Conservation (phyloP, 2,113 vertebrate species). For the Macrotis lagotis region DNA sequence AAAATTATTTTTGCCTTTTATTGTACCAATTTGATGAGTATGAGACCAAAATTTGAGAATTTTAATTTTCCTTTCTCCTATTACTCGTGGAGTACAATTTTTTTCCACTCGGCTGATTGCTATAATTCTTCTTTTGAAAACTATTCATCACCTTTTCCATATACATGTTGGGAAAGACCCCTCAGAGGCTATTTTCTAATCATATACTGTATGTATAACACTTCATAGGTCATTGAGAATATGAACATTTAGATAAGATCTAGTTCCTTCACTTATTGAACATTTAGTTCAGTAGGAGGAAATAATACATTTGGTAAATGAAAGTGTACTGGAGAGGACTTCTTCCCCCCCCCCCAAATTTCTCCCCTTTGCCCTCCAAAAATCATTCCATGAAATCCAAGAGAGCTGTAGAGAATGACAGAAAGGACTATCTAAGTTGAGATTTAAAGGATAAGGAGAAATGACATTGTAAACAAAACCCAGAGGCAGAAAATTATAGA, state of each 20-base stretch:
- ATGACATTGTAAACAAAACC: neutral
- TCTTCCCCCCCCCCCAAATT: too few relatives aligned
- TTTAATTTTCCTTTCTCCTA: neutral
- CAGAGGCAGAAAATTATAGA: neutral
- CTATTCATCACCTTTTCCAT: neutral
- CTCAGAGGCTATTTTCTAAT: neutral
- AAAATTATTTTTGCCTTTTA: conserved; percentile 16
- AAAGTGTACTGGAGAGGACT: neutral
- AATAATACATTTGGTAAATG: neutral
- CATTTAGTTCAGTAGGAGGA: neutral
- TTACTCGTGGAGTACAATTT: neutral
- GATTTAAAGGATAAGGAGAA: neutral
- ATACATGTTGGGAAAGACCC: neutral
- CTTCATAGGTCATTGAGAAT: neutral
- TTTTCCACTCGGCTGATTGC: neutral
- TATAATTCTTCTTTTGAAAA: neutral
- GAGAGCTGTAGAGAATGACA: neutral
- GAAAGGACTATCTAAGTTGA: neutral
- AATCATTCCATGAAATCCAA: neutral
- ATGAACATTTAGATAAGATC: neutral
- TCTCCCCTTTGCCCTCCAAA: too few relatives aligned
- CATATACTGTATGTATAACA: neutral
- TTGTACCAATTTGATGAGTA: neutral
- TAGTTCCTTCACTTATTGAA: neutral
- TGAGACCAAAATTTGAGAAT: neutral